Percentiles rank a stretch among this genome's conserved stretches.
These are phyloP conservation scores for Merluccius polli DNA, from an alignment of 2,797 vertebrate genomes.

Conservation along the genomic window DNA sequence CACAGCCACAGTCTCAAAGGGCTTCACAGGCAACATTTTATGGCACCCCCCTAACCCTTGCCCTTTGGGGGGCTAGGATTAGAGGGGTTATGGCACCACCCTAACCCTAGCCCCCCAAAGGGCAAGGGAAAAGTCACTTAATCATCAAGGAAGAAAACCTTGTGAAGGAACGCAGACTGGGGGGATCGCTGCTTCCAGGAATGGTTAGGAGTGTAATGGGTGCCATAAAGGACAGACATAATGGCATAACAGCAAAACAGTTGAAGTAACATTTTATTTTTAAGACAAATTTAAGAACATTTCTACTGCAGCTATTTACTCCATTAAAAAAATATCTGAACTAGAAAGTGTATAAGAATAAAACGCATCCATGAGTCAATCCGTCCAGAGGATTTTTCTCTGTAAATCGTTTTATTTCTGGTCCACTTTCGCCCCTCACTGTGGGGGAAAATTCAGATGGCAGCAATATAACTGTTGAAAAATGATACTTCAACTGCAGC, in stretches of 20 bases:
- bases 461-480: too few species aligned
- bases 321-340: background rate
- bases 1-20: background rate
- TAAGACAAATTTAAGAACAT: background rate
- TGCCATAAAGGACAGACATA: too few species aligned
- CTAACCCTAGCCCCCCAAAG: background rate
- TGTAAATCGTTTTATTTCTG: background rate
- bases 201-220: too few species aligned
- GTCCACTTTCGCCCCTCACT: background rate
- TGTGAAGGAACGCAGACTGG: too few species aligned
- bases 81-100: too few species aligned
- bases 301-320: background rate
- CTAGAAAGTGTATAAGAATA: background rate
- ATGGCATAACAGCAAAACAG: background rate
- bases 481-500: background rate
- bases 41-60: too few species aligned
- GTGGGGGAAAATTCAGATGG: background rate
- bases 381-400: background rate
- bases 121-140: background rate
- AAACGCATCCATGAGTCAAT: background rate
- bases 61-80: too few species aligned
- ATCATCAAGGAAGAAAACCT: background rate
- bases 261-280: too few species aligned
- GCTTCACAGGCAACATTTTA: background rate
- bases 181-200: too few species aligned